Base-by-base conservation (phyloP, 2,888 invertebrate genomes). In the Chrysopilus asiliformis region DNA sequence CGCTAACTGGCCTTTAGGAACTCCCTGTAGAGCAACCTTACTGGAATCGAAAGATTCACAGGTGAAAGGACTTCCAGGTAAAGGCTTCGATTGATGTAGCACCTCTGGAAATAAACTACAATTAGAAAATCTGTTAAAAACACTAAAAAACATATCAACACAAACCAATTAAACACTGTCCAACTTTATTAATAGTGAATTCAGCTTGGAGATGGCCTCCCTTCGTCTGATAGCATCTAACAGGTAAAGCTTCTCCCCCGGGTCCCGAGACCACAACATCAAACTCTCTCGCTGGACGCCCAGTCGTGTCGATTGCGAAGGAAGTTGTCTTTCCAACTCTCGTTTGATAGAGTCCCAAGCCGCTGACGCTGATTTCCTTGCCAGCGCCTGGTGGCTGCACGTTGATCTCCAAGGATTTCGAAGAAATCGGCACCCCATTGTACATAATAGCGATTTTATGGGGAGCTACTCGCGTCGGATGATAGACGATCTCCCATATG, bases 131-230 rank as follows among this genome's bases (percentile, higher is more conserved):
- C 65, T 46, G 65, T 64, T 22, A 17, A 28, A 28, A 30, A 42
- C 27, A 20, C 32, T 28, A 12, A 36, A 34, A 38, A 26, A 26
- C 34, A 15, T 15, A 3, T 12, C 3, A 18, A n/a, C 9, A 51
- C 57, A 59, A 49, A 79, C 80, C 74, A 48, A 74, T 72, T 30
- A 72, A 68, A 48, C 74, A 74, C 46, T 76, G 71, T 31, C 79
- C 79, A 16, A 82, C 74, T 52, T 79, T 79, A 40, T 79, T 77
- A 19, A 86, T 79, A 12, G 81, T 82, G 62, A 85, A 98, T 62
- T 98, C 97, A 0, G 95, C 95, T 57, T 91, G 79, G 38, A 94
- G 68, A 53, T 91, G 81, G 2, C 95, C 95, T 42, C 94, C 91
- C 53, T 94, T 87, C 42, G 95, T 95, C 57, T 91, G 91, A 60